Percentiles rank a stretch among this genome's conserved stretches.
phyloP scores from a whole-genome alignment of 2,888 invertebrate species.

The Dolichopus griseipennis region DNA sequence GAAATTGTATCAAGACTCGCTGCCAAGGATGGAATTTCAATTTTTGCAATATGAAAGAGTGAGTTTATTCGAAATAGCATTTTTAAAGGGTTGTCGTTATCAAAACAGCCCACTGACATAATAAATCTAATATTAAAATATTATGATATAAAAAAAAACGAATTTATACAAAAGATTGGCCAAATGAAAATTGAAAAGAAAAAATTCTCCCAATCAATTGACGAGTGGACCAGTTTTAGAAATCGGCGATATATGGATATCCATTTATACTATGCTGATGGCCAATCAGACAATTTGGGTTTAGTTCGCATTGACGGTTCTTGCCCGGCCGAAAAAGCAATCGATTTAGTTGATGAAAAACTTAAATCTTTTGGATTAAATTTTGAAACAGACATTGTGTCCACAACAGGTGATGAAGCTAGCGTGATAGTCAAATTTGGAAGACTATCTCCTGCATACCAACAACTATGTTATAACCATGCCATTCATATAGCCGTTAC shows the following conservation, averaged over 20 bases:
- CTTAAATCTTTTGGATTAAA: constrained; percentile 9
- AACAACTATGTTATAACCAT: constrained; percentile 13
- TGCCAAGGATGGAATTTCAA: constrained; percentile 11
- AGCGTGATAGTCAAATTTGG: constrained; percentile 11
- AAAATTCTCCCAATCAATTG: constrained; percentile 14
- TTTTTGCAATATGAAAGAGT: constrained; percentile 12
- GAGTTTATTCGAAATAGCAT: constrained; percentile 10
- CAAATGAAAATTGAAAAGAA: constrained; percentile 1
- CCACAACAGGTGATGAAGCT: constrained; percentile 13
- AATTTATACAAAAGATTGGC: constrained; percentile 2
- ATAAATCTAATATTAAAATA: constrained; percentile 12
- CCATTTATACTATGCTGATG: constrained; percentile 11
- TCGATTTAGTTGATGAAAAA: constrained; percentile 9
- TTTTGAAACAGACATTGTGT: constrained; percentile 9
- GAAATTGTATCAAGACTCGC: constrained; percentile 10
- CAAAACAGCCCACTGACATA: constrained; percentile 10
- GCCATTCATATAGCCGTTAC: constrained; percentile 12
- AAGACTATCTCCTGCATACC: constrained; percentile 13
- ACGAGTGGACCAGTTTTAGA: constrained; percentile 14
- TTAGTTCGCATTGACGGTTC: constrained; percentile 11
- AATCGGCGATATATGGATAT: constrained; percentile 13
- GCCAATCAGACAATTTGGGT: constrained; percentile 10
- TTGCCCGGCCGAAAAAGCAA: constrained; percentile 10
- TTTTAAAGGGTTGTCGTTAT: background rate
- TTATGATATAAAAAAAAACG: constrained; percentile 6